phyloP scores from a whole-genome alignment of 2,888 invertebrate genomes.

The Escarpia spicata region DNA sequence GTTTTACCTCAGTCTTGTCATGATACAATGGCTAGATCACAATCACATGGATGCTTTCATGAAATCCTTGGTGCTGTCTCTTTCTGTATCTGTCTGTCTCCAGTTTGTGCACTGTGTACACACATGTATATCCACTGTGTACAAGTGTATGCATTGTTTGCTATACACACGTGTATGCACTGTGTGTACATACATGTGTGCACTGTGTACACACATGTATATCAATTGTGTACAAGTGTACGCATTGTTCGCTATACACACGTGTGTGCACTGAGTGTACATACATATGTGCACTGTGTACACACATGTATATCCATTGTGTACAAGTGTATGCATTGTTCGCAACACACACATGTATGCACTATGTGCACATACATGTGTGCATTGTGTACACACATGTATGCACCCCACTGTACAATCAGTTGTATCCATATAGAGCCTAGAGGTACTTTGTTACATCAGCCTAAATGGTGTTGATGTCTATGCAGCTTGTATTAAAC shows the following conservation, averaged over 20 bases:
- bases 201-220: not conserved
- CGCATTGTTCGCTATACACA: no score
- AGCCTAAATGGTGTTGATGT: not conserved
- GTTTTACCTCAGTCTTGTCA: no score
- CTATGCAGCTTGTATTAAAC: not conserved
- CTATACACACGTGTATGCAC: not conserved
- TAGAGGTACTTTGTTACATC: not conserved
- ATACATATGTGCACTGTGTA: no score
- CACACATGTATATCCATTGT: no score
- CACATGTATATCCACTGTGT: not conserved
- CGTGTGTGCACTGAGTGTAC: no score
- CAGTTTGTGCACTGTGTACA: no score
- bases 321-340: not conserved
- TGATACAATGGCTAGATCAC: no score
- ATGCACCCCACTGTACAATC: not conserved
- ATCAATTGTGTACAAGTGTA: no score
- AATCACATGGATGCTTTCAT: no score
- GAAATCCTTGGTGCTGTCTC: no score
- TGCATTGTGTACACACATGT: not conserved
- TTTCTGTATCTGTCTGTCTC: no score
- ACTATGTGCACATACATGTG: not conserved
- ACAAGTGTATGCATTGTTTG: not conserved
- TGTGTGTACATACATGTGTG: not conserved
- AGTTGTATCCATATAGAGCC: not conserved
- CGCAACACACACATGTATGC: not conserved